Percentiles rank a stretch among this genome's conserved stretches.
These are phyloP conservation scores for Drosophila subobscura DNA, from an alignment of 1,140 invertebrate genomes.

Conservation along the genomic window DNA sequence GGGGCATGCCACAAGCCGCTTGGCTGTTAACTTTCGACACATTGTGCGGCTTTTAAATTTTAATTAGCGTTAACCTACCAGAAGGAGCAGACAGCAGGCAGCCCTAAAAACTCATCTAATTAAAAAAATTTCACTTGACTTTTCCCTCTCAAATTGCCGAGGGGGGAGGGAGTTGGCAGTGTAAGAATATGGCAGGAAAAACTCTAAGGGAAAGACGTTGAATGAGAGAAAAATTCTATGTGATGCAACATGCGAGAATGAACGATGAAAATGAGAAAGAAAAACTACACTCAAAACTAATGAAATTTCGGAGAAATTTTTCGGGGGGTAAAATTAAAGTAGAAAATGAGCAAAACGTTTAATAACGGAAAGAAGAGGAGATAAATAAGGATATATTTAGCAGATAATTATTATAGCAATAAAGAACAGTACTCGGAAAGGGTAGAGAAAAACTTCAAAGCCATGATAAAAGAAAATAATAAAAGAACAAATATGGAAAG, in stretches of 20 bases:
- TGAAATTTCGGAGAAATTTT: background rate
- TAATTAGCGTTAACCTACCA: slow-evolving; percentile 73
- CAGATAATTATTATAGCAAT: too few relatives aligned
- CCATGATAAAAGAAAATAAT: background rate
- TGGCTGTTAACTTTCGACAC: slow-evolving; percentile 74
- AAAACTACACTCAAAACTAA: background rate
- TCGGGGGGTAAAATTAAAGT: too few relatives aligned
- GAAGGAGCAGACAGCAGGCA: slow-evolving; percentile 37
- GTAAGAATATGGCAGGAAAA: slow-evolving; percentile 3
- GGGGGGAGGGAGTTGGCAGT: slow-evolving; percentile 14
- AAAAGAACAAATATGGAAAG: background rate
- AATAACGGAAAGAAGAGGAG: too few relatives aligned
- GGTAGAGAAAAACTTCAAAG: background rate
- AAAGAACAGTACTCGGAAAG: slow-evolving; percentile 1
- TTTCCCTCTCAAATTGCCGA: background rate
- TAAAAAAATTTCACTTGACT: slow-evolving; percentile 63
- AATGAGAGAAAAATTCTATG: background rate
- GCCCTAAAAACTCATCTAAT: slow-evolving; percentile 69
- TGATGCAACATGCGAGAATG: background rate
- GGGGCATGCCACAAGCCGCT: slow-evolving; percentile 41
- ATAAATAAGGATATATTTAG: too few relatives aligned
- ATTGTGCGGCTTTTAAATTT: slow-evolving; percentile 82
- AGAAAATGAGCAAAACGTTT: too few relatives aligned
- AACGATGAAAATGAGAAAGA: background rate
- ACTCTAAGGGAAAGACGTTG: background rate